These are phyloP conservation scores for Caloenas nicobarica DNA, from an alignment of 2,113 vertebrate species.

Conservation along the genomic window DNA sequence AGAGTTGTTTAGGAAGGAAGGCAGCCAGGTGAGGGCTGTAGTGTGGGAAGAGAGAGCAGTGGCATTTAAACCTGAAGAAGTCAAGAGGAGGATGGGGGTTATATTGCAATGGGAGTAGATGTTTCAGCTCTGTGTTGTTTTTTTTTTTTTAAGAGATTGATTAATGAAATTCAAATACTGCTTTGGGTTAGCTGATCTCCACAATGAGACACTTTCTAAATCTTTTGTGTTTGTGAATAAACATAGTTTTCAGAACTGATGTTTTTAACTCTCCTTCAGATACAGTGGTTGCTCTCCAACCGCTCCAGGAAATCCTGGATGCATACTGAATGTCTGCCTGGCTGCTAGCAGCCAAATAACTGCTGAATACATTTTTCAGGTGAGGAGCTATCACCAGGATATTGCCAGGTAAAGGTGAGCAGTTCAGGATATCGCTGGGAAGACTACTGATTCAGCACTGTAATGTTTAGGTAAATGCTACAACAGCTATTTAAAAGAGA, in stretches of 20 bases:
- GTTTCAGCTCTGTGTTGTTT: neutral
- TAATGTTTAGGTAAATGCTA: conserved; percentile 63
- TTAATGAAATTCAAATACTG: neutral
- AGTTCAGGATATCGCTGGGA: neutral
- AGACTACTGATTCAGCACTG: conserved; percentile 32
- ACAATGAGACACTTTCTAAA: neutral
- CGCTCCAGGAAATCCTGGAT: neutral
- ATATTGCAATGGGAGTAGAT: neutral
- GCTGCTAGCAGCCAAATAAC: neutral
- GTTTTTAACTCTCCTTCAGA: neutral
- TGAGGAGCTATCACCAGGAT: neutral
- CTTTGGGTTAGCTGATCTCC: neutral
- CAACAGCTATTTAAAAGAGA: conserved; percentile 45
- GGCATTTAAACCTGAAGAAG: neutral
- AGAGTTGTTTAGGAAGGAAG: neutral
- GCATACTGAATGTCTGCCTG: neutral
- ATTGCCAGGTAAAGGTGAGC: conserved; percentile 34
- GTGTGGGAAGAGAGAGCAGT: neutral
- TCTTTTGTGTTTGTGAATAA: neutral
- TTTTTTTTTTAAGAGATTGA: neutral
- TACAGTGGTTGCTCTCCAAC: neutral
- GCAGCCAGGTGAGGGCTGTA: neutral
- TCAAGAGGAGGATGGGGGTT: neutral
- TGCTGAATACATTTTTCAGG: neutral
- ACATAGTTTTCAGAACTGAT: neutral